Base-by-base conservation (phyloP, 2,797 vertebrate species). In the Champsocephalus esox region DNA sequence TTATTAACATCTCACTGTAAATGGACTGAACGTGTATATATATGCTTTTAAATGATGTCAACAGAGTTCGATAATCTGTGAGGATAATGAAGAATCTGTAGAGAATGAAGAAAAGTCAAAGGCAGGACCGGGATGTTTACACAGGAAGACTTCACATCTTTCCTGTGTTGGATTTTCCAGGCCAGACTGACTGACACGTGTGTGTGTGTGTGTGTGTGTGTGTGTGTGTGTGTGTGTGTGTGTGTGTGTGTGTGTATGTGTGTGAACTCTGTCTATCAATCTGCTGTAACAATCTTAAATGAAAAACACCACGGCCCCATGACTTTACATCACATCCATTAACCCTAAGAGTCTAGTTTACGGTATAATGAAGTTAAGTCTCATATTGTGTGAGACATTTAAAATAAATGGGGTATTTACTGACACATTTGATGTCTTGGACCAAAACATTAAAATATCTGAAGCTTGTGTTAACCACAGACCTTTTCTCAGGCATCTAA, bases 81-180 rank as follows among this genome's bases (percentile, higher is more conserved):
- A 57, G 38, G 41, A 75, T 19, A 4, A 24, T 24, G 24, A 24
- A 24, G 3, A 24, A 24, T 24, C 55, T 65, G n/a, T 44, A 51
- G 55, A 55, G 46, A 70, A 21, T 64, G 57, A 21, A 38, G 41
- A 63, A 64, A 67, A 59, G 46, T 55, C 55, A 48, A 6, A 12
- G 21, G 34, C 60, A 48, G 56, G n/a, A 44, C 49, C 12, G 68
- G 44, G 58, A 50, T 70, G 50, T 77, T 73, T 59, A 49, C 68
- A 83, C 54, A 60, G 58, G 60, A 48, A 48, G 48, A 59, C 19
- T 76, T 61, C 63, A 51, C 3, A 38, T 76, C 34, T 70, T 77
- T 59, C 60, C 59, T 66, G 70, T 81, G 85, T 73, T 75, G 78
- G 67, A 81, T 81, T 88, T 78, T 81, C 67, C 55, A 69, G 51